Evolutionary conservation across 2,888 invertebrate species (phyloP), one percentile per base, ranked within the genome.

Genomic region (Leistus spinibarbis): DNA sequence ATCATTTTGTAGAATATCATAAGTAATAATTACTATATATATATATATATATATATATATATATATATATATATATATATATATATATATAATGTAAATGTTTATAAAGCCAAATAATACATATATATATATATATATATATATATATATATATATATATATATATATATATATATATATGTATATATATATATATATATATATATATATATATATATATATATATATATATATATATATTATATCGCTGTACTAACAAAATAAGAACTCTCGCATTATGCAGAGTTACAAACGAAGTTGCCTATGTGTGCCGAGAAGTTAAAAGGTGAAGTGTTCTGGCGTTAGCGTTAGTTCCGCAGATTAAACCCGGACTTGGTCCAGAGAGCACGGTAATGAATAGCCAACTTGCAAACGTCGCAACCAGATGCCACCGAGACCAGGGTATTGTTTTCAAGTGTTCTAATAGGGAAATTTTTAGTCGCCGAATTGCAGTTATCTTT

Each of bases 321-420:
- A 16, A n/a, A 19, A 56, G 56, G 56, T 22, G 22, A 60, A 19
- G 60, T 60, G 60, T 20, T 40, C n/a, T 17, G 16, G 60, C 60
- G 60, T 60, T 19, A 60, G 22, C 60, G 60, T 60, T 60, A 60
- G 60, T 60, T 60, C 60, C 60, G 20, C 60, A 60, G 60, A 60
- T 60, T 60, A 60, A 60, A 22, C 60, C 22, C 60, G 40, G 40
- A 40, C 20, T 20, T 60, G 60, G 60, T 60, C 60, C 60, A 60
- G 60, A 19, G 60, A 20, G 19, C 22, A 20, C 60, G 3, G 60
- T 60, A 57, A 60, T 60, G 60, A 60, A 60, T 60, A 20, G 60
- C 3, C 20, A 22, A 60, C n/a, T n/a, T 22, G 60, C 60, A 20
- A 19, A 60, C 20, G 60, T 60, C 60, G 19, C 19, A 10, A 22